Conservation (phyloP, 2,113 vertebrate species). For the Colaptes auratus region DNA sequence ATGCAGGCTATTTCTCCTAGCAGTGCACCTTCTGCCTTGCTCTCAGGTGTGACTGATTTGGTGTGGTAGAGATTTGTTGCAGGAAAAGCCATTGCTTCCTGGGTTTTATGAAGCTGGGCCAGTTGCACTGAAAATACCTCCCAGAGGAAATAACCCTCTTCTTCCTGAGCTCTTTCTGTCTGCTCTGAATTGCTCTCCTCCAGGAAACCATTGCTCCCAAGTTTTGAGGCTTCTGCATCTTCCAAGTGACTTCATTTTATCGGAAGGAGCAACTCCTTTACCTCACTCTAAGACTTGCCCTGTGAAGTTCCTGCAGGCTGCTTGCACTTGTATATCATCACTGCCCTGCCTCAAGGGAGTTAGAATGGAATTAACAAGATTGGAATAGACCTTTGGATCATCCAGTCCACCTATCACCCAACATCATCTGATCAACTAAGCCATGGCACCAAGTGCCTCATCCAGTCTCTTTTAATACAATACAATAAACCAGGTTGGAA, state of each 20-base stretch:
- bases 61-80: not conserved
- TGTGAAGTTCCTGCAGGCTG: not conserved
- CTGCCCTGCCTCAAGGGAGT: not conserved
- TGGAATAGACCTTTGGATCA: too few species aligned
- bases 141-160: slow-evolving; percentile 21
- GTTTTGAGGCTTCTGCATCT: not conserved
- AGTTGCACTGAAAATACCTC: slow-evolving; percentile 9
- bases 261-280: not conserved
- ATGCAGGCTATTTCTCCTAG: not conserved
- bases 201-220: not conserved
- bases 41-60: not conserved
- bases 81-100: not conserved
- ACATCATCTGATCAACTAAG: too few species aligned
- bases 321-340: not conserved
- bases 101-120: not conserved
- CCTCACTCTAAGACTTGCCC: not conserved
- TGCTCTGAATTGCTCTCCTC: not conserved
- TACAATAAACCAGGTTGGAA: too few species aligned
- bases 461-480: too few species aligned
- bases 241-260: not conserved
- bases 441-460: too few species aligned
- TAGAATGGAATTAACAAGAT: too few species aligned
- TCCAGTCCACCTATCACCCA: too few species aligned
- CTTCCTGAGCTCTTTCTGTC: not conserved
- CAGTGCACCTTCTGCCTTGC: not conserved